Conservation (phyloP, 2,113 vertebrate species). For the Canis aureus region DNA sequence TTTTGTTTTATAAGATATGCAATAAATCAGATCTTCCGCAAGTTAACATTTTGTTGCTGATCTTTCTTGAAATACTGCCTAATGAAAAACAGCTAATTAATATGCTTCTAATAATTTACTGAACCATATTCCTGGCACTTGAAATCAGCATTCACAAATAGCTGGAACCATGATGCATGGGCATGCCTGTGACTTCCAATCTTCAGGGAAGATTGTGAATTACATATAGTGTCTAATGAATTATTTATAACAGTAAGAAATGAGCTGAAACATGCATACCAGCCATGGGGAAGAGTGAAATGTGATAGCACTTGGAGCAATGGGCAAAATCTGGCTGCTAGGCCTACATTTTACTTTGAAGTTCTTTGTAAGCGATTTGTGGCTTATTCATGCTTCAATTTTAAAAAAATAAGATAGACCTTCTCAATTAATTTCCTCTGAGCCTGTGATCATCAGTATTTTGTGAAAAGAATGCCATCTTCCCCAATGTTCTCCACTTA, state of each 20-base stretch:
- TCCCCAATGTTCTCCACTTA: neutral
- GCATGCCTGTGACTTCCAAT: conserved; percentile 64
- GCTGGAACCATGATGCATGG: conserved; percentile 20
- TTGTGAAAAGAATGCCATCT: neutral
- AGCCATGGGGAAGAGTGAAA: conserved; percentile 53
- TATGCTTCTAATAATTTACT: conserved; percentile 68
- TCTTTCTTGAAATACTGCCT: conserved; percentile 42
- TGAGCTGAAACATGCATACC: conserved; percentile 21
- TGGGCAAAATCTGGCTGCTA: neutral
- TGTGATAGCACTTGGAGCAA: neutral
- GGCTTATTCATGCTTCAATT: conserved; percentile 11
- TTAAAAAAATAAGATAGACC: neutral
- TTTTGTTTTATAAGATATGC: conserved; percentile 65
- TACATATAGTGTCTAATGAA: conserved; percentile 59
- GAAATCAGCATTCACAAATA: conserved; percentile 58
- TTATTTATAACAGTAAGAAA: conserved; percentile 72
- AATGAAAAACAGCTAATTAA: conserved; percentile 75
- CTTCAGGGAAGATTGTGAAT: conserved; percentile 64
- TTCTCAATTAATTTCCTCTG: neutral
- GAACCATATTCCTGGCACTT: conserved; percentile 64
- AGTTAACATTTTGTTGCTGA: conserved; percentile 52
- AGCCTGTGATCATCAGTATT: neutral
- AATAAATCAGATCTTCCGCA: conserved; percentile 65
- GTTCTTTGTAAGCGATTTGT: conserved; percentile 43
- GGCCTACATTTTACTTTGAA: neutral